phyloP scores from a whole-genome alignment of 1,140 invertebrate species.

The Himalopsyche phryganea region DNA sequence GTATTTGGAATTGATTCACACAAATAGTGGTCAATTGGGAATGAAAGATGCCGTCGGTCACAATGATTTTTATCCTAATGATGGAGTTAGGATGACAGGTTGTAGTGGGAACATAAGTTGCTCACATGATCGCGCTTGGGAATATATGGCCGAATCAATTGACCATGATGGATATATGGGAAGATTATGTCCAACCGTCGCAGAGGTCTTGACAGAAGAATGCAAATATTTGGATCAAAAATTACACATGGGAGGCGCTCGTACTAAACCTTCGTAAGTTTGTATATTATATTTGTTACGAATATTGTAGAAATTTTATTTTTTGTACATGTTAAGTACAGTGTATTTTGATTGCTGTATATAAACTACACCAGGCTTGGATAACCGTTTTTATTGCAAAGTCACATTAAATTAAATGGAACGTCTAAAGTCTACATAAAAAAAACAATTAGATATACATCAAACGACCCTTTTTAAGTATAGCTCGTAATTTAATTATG shows the following conservation, averaged over 20 bases:
- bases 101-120: conserved; percentile 35
- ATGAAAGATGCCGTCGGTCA: conserved; percentile 51
- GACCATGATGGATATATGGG: conserved; percentile 23
- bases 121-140: conserved; percentile 35
- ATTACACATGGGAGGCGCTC: conserved; percentile 22
- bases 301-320: background rate
- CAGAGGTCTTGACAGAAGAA: background rate
- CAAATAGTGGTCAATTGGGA: conserved; percentile 55
- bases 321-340: background rate
- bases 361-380: too few species aligned
- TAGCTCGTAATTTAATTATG: too few species aligned
- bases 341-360: too few species aligned
- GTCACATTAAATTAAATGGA: too few species aligned
- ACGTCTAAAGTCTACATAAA: too few species aligned
- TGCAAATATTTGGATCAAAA: conserved; percentile 6
- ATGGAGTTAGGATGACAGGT: conserved; percentile 50
- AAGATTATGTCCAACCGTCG: conserved; percentile 4
- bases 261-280: conserved; percentile 12
- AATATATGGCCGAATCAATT: conserved; percentile 40
- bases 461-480: too few species aligned
- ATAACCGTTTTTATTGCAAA: too few species aligned
- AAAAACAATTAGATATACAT: too few species aligned
- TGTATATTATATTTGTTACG: background rate
- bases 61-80: conserved; percentile 58
- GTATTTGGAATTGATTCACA: conserved; percentile 71